Base-by-base conservation (phyloP, 2,797 vertebrate genomes). In the Eulemur coronatus region DNA sequence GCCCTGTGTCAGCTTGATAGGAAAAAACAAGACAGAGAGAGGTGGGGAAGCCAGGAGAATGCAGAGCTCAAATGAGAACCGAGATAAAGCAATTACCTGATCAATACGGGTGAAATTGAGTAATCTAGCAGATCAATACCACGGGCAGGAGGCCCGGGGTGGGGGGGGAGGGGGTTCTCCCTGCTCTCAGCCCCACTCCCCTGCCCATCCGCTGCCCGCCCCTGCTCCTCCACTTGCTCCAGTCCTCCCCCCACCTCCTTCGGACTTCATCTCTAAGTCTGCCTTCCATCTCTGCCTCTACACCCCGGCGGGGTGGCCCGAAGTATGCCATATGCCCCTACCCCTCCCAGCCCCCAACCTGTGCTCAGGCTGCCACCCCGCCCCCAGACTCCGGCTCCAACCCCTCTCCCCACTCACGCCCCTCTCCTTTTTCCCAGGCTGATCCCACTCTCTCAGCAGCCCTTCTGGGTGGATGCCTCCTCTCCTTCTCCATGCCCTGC, bases 71-170 rank as follows among this genome's bases (percentile, higher is more conserved):
- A 98, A 98, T 97, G 97, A 98, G 97, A 98, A 94, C 85, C 33
- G 41, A 98, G 98, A 98, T 97, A 98, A 98, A 97, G 98, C 98
- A 98, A 98, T 98, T 98, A 98, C 96, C 90, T 97, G 97, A 98
- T 98, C 98, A 95, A 98, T 98, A 97, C 79, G 12, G 87, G 88
- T 95, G 97, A 98, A 98, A 98, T 97, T 91, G 97, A 98, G 97
- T 97, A 97, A 97, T 98, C 98, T 96, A 87, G 89, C 94, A 46
- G 95, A 97, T 98, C 98, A 97, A 98, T 98, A 97, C 82, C 48
- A 48, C 0, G 72, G 84, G 93, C 89, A 86, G 93, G 95, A 90
- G 91, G 55, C 69, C 50, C 50, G 61, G 78, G 43, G 43, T 11
- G 43, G 10, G 10, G 43, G 43, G 43, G 43, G 43, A 43, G 10